Base-by-base conservation (phyloP, 2,888 invertebrate species). In the Lycia hirtaria region DNA sequence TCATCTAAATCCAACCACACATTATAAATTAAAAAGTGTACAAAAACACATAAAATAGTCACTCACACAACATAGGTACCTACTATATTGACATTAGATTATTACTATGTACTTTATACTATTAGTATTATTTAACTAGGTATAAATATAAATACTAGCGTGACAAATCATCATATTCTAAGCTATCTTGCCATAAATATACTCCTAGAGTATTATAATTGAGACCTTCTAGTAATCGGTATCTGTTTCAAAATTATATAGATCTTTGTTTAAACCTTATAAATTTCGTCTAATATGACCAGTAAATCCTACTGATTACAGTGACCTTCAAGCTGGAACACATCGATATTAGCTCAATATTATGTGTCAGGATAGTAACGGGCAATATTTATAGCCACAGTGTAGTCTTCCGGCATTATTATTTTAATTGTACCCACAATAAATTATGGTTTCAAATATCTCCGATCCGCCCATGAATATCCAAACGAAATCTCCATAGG, bases 401-500 rank as follows among this genome's bases (percentile, higher is more conserved):
- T 2, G 30, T 47, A 17, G 15, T 51, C 32, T 20, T 30, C 20
- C 19, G 20, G 24, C 32, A 20, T 43, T 37, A 49, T 57, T 57
- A 57, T 20, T 47, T 35, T 51, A 51, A 56, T 56, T 41, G 28
- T 33, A 28, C 2, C 69, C 74, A 75, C 72, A 70, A 65, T 67
- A 73, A 82, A 83, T 83, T 64, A 60, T 75, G 77, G 30, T 52
- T 19, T 54, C 44, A 33, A 48, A 40, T 53, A 53, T 79, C 60
- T 54, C 24, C 55, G 67, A 67, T 59, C 73, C 75, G 69, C 77
- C 64, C 71, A 75, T 75, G 81, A 82, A 83, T 84, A 83, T 78
- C 71, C 80, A 83, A 76, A 76, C 70, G 72, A 52, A 10, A 73
- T 76, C 69, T 71, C 48, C 24, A 73, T 78, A 71, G 69, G 72